Evolutionary conservation across 2,797 vertebrate genomes (phyloP).

Genomic region (Lerista edwardsae): DNA sequence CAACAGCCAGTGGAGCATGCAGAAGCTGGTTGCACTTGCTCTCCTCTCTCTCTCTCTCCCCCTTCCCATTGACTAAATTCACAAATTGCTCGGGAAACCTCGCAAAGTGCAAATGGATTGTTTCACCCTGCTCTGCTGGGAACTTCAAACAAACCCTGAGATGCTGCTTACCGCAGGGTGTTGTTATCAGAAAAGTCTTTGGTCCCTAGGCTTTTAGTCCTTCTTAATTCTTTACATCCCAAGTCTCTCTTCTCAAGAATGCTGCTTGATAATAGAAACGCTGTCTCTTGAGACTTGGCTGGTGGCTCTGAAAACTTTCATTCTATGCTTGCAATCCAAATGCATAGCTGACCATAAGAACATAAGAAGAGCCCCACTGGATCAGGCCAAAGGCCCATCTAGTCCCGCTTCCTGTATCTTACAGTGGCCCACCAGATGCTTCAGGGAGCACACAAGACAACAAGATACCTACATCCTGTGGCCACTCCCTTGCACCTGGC

Average conservation of each 20-base stretch:
- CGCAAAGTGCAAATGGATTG: conserved; percentile 50
- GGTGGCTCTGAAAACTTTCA: conserved; percentile 11
- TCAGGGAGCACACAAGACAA: too few relatives aligned
- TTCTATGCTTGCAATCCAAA: background rate
- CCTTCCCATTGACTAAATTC: conserved; percentile 3
- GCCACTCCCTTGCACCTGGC: too few relatives aligned
- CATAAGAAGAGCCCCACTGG: too few relatives aligned
- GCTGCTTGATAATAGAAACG: background rate
- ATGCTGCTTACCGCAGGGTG: fast-evolving
- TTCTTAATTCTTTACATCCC: background rate
- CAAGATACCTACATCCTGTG: too few relatives aligned
- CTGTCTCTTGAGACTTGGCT: background rate
- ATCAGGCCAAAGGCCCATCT: too few relatives aligned
- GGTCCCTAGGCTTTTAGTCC: conserved; percentile 5
- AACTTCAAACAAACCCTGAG: conserved; percentile 17
- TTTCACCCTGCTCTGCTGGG: background rate
- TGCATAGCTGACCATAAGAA: too few relatives aligned
- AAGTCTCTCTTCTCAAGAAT: conserved; percentile 9
- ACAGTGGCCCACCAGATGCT: too few relatives aligned
- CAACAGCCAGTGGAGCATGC: conserved; percentile 62
- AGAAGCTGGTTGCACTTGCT: conserved; percentile 38
- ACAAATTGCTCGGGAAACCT: conserved; percentile 56
- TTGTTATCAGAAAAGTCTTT: fast-evolving
- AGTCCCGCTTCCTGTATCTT: too few relatives aligned
- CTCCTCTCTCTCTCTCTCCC: background rate